Evolutionary conservation across 2,797 vertebrate species (phyloP).

Genomic region (Vespertilio murinus): DNA sequence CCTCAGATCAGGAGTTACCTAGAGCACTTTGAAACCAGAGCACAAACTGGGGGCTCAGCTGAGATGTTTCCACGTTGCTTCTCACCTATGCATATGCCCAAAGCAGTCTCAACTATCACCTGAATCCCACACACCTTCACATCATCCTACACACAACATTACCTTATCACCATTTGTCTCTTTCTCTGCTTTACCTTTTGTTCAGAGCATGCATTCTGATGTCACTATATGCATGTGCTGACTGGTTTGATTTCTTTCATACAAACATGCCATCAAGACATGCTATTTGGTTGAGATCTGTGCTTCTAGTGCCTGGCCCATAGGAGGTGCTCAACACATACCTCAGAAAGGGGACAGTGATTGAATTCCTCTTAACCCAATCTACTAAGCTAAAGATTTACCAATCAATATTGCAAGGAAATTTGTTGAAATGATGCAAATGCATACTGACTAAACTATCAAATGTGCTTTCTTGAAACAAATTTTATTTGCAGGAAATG

Average conservation of each 20-base stretch:
- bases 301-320: neutral
- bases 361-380: neutral
- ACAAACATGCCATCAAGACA: neutral
- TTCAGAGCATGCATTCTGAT: neutral
- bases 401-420: too few species aligned
- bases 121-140: neutral
- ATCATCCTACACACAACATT: fast-evolving
- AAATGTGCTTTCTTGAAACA: neutral
- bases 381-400: neutral
- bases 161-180: too few species aligned
- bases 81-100: neutral
- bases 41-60: neutral
- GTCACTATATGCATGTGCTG: neutral
- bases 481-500: neutral
- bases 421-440: neutral
- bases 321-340: neutral
- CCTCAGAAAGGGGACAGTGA: neutral
- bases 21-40: neutral
- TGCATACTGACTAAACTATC: neutral
- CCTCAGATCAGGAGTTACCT: neutral
- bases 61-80: too few species aligned
- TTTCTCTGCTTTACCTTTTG: neutral
- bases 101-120: neutral
- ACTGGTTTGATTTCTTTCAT: neutral
- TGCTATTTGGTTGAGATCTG: neutral